Evolutionary conservation across 2,797 vertebrate genomes (phyloP), one percentile per base, ranked within the genome.

Genomic region (Petrocephalus sullivani): DNA sequence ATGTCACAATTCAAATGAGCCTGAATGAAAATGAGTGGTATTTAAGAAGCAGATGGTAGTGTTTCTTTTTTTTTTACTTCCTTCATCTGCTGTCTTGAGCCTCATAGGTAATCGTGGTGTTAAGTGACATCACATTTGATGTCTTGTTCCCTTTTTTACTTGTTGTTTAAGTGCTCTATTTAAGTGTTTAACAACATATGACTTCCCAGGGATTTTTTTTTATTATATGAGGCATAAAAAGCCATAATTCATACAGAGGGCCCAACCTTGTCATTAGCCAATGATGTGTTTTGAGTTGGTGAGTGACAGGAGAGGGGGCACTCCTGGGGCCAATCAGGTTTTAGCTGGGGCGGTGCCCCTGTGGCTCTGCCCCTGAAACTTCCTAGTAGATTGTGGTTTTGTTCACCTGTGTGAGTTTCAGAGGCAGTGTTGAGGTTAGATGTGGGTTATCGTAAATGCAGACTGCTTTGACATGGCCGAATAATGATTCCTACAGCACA

Each of bases 1-100:
- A 86, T 86, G 84, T 86, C 56, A 86, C 10, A 86, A 86, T 86
- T 86, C 54, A 37, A 58, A 86, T 86, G 56, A 86, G 84, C 28
- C 84, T 41, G 56, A 86, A 86, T 86, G 56, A 16, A 56, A 37
- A 58, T 58, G 28, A 60, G 84, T 41, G 54, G 54, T 46, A 33
- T 83, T 83, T 85, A 85, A 51, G 21, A 57, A 56, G 49, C 53
- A 57, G 14, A 49, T 2, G 41, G n/a, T 28, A 9, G 10, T 51
- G 0, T 51, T n/a, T 83, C 2, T 82, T 4, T 19, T 28, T 75
- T 16, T 64, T 8, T 21, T 37, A 37, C 14, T 75, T 84, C 1
- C 14, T 41, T 86, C n/a, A 86, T 86, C 56, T 60, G 21, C 56
- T n/a, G 6, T 58, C 6, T 57, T 86, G 28, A 19, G 23, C 12